Evolutionary conservation across 1,140 invertebrate species (phyloP).

Genomic region (Nasonia giraulti): DNA sequence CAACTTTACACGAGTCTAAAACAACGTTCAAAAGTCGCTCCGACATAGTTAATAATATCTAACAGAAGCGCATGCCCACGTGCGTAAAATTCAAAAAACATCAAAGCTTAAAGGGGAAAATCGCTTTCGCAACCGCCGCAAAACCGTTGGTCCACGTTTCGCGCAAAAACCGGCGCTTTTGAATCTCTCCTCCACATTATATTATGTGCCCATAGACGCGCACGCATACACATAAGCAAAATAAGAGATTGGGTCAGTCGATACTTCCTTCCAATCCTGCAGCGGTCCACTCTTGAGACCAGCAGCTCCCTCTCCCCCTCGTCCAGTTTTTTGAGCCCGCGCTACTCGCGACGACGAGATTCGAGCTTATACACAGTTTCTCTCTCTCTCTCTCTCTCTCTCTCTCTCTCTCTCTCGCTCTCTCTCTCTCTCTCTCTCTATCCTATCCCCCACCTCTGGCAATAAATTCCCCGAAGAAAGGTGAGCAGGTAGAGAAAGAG

Average conservation of each 20-base stretch:
- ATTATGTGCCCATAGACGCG: neutral
- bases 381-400: neutral
- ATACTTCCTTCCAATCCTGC: neutral
- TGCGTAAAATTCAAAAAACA: neutral
- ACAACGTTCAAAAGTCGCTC: neutral
- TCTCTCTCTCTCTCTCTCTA: neutral
- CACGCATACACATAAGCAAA: neutral
- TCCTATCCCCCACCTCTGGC: slow-evolving; percentile 20
- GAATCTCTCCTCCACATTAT: neutral
- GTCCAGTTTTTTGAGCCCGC: slow-evolving; percentile 44
- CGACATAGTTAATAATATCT: no score
- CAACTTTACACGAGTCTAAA: neutral
- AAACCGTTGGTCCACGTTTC: neutral
- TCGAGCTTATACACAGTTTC: neutral
- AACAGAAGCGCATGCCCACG: neutral
- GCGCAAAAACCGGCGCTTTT: neutral
- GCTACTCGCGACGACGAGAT: slow-evolving; percentile 1
- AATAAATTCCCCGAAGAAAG: slow-evolving; percentile 50
- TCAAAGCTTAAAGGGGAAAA: neutral
- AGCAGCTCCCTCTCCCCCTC: slow-evolving; percentile 6
- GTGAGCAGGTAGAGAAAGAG: slow-evolving; percentile 29
- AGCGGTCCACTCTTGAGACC: slow-evolving; percentile 1
- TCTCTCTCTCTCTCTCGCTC: neutral
- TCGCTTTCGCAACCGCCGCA: neutral
- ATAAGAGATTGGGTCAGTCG: slow-evolving; percentile 25